A percentile compares a stretch with the other conserved stretches of the same genome.
Conservation (phyloP, 2,888 invertebrate species). For the Cryptocephalus moraei region DNA sequence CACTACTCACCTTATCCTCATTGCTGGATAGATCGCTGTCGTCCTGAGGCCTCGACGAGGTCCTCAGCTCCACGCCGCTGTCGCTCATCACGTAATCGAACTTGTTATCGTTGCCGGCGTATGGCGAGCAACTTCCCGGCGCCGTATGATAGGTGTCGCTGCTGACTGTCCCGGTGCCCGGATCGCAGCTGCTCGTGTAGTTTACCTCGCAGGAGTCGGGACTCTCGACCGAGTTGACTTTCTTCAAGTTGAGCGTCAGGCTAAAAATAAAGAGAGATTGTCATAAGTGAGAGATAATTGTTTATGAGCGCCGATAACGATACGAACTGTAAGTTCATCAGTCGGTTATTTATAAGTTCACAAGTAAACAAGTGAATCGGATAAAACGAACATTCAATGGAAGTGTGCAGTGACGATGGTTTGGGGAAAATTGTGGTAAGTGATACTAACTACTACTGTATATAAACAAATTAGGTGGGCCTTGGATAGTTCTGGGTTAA, state of each 20-base stretch:
- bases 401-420: no score
- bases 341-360: no score
- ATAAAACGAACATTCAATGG: no score
- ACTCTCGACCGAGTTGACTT: slow-evolving; percentile 34
- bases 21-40: slow-evolving; percentile 53
- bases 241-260: slow-evolving; percentile 57
- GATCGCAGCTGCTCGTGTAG: slow-evolving; percentile 24
- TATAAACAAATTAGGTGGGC: no score
- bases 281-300: background rate
- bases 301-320: background rate
- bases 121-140: slow-evolving; percentile 36
- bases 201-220: slow-evolving; percentile 32
- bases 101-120: slow-evolving; percentile 6
- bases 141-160: slow-evolving; percentile 71
- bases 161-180: slow-evolving; percentile 30
- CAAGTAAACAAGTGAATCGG: no score
- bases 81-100: slow-evolving; percentile 41
- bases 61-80: slow-evolving; percentile 41
- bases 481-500: no score
- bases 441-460: no score
- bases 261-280: slow-evolving; percentile 31
- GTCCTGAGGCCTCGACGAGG: slow-evolving; percentile 36
- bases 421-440: no score
- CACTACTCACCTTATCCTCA: slow-evolving; percentile 45
- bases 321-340: background rate